Evolutionary conservation across 2,888 invertebrate species (phyloP), one percentile per base, ranked within the genome.

Genomic region (Drosophila anceps): DNA sequence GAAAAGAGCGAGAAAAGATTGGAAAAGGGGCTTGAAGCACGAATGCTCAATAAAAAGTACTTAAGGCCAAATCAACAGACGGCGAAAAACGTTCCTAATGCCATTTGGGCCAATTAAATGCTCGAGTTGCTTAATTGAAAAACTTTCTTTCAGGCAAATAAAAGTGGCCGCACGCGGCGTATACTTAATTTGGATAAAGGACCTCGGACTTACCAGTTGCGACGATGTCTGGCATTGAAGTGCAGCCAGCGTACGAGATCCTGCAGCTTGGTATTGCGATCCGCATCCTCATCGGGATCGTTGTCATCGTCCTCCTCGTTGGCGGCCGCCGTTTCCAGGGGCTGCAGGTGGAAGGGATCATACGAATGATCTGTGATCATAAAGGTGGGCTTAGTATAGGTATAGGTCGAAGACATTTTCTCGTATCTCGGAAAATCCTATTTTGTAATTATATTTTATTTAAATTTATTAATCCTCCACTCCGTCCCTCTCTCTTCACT

Each of bases 181-280:
- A 76, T 77, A 65, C 67, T 73, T 81, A 54, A 79, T 68, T 39
- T 63, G 48, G 15, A 24, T 58, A 15, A 12, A 24, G 29, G 9
- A 46, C 48, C 31, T 12, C 6, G 12, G 31, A 50, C 92, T 88
- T 73, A 92, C 92, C 79, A 66, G 44, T 77, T 82, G 41, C 84
- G 82, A 2, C 87, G 83, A 39, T 83, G 79, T n/a, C 60, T 67
- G 55, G 84, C 81, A 72, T 69, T 86, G 53, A 86, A 65, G 61
- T 92, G 88, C 63, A 92, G 75, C 91, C 91, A 92, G 46, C 79
- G 82, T 37, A 88, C 74, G 7, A 92, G 78, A 18, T 92, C 91
- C 79, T 90, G 88, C 15, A 91, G 68, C 76, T 90, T 92, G 0
- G 84, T 76, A 13, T 84, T 81, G 1, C 88, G 80, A 18, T 91